Evolutionary conservation across 2,888 invertebrate species (phyloP).

Genomic region (Ormyrus thymus): DNA sequence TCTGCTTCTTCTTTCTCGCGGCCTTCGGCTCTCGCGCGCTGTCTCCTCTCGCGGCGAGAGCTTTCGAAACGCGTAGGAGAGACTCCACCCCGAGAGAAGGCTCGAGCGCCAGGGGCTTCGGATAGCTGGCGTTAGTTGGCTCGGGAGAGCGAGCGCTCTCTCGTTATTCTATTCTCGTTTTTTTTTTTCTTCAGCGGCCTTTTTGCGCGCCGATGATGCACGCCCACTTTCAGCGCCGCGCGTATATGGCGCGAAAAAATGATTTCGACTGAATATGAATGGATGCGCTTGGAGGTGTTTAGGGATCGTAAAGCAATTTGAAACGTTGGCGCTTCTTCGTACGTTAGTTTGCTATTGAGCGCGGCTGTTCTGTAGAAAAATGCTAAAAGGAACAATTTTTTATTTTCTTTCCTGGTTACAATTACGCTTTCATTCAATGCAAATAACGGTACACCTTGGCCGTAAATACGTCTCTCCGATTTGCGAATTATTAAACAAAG

Average conservation of each 20-base stretch:
- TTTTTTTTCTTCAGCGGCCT: conserved; percentile 14
- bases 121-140: background rate
- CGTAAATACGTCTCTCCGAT: no score
- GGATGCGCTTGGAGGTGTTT: background rate
- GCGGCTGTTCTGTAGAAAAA: no score
- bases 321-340: no score
- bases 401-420: no score
- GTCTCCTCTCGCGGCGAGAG: conserved; percentile 16
- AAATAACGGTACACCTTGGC: no score
- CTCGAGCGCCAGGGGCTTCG: conserved; percentile 69
- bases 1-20: conserved; percentile 25
- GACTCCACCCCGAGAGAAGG: conserved; percentile 6
- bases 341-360: no score
- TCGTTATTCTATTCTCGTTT: background rate
- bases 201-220: background rate
- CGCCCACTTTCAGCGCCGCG: conserved; percentile 4
- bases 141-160: background rate
- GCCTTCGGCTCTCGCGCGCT: conserved; percentile 28
- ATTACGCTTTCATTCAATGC: no score
- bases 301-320: no score
- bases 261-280: background rate
- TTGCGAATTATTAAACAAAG: no score
- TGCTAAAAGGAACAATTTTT: no score
- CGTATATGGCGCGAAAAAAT: background rate
- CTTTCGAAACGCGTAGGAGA: conserved; percentile 39